Base-by-base conservation (phyloP, 2,888 invertebrate species). In the Eucriotettix oculatus region DNA sequence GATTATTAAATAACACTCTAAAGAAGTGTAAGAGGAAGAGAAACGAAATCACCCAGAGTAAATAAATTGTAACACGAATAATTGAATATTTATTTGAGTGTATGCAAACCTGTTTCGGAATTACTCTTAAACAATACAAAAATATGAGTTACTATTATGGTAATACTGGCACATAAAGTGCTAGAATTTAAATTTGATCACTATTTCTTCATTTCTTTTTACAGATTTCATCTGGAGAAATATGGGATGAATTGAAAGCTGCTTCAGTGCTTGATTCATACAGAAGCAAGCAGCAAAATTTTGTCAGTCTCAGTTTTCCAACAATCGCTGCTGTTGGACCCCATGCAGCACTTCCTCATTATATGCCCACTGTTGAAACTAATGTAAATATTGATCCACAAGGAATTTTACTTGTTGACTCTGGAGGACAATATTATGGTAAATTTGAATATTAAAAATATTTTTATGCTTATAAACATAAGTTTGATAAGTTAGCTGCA, bases 291-390 rank as follows among this genome's bases (percentile, higher is more conserved):
- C 78, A 80, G 65, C 70, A 72, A 12, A 67, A 69, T 57, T 75
- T 69, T 64, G 68, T 72, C 42, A 75, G 77, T 9, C 70, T 76
- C 56, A 81, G 81, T 68, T 82, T 82, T 69, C 69, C 71, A 52
- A 79, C 80, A 9, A 82, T 83, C 61, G 77, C 80, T 16, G 78
- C 78, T 54, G 75, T 74, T 60, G 82, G 81, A 2, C 70, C 76
- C 16, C 77, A 83, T 69, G 78, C 77, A 10, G 79, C 82, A 5
- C 71, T 80, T 40, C 78, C 81, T 57, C 82, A 83, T 69, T 83
- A 83, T 69, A 70, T 69, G 60, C 74, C 77, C 10, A 67, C 68
- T 10, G 63, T 66, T 12, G 71, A 70, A 42, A 71, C 74, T 2
- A 72, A 76, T 66, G 64, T 72, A 56, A 63, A 67, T 10, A 69